phyloP scores from a whole-genome alignment of 2,113 vertebrate genomes.

The Ophthalmolycus amberensis region DNA sequence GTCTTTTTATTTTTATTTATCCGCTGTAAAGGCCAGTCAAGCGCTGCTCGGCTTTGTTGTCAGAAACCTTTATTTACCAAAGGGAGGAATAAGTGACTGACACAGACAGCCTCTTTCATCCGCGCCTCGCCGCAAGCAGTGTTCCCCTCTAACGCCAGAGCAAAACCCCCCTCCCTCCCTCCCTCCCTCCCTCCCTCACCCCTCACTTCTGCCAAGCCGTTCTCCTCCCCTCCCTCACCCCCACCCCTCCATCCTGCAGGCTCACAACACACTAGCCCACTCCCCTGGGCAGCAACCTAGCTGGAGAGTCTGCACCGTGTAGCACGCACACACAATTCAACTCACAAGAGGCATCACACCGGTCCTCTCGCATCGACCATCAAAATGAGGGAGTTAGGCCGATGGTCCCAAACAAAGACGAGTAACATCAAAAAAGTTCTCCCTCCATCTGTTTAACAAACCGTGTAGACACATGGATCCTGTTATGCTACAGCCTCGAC shows the following conservation, averaged over 20 bases:
- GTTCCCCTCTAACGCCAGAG: constrained; percentile 76
- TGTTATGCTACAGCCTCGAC: neutral
- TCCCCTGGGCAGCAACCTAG: constrained; percentile 78
- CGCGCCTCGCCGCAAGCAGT: constrained; percentile 81
- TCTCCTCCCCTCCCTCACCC: constrained; percentile 36
- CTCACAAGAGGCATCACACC: constrained; percentile 50
- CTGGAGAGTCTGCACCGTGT: constrained; percentile 59
- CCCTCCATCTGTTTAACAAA: constrained; percentile 44
- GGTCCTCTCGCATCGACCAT: constrained; percentile 30
- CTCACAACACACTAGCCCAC: constrained; percentile 69
- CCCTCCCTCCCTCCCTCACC: constrained; percentile 21
- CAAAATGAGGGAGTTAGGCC: constrained; percentile 42
- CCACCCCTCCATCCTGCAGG: constrained; percentile 69
- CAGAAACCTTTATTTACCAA: constrained; percentile 88
- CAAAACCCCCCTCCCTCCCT: constrained; percentile 57
- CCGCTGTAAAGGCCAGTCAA: constrained; percentile 83
- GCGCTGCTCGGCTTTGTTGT: constrained; percentile 86
- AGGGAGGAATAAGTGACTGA: constrained; percentile 86
- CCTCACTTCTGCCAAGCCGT: constrained; percentile 76
- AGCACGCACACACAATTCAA: constrained; percentile 33
- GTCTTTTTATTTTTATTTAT: constrained; percentile 83
- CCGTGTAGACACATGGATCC: constrained; percentile 4
- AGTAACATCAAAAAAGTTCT: constrained; percentile 43
- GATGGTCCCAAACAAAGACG: constrained; percentile 53
- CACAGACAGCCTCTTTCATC: constrained; percentile 86